Conservation (phyloP, 2,113 vertebrate genomes). For the Ardeotis arabs region DNA sequence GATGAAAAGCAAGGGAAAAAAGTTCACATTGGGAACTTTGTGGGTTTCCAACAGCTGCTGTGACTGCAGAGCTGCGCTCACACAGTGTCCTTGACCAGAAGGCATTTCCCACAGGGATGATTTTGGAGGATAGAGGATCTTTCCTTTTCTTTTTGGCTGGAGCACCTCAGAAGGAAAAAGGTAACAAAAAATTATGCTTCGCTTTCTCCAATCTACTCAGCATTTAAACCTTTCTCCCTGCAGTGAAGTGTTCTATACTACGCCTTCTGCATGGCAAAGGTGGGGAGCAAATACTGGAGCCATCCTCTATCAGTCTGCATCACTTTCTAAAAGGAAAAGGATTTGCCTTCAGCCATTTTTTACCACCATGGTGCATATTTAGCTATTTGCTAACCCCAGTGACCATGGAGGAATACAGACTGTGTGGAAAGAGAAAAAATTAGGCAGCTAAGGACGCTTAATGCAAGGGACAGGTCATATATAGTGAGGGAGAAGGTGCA, state of each 20-base stretch:
- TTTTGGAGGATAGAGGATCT: too few species aligned
- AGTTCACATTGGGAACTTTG: background rate
- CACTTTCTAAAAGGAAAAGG: background rate
- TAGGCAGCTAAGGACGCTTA: background rate
- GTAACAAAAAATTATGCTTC: background rate
- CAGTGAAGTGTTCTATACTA: background rate
- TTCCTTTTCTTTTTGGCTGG: background rate
- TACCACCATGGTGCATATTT: background rate
- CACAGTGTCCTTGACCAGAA: background rate
- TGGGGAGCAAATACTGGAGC: background rate
- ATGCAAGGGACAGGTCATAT: background rate
- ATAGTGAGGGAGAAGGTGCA: background rate
- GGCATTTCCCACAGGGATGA: too few species aligned
- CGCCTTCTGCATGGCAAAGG: background rate
- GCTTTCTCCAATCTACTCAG: background rate
- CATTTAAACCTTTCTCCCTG: background rate
- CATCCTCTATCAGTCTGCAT: background rate
- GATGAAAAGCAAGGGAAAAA: background rate
- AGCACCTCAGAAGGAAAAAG: background rate
- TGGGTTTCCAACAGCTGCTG: background rate
- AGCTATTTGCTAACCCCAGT: background rate
- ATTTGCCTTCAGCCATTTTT: background rate
- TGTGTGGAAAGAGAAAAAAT: background rate
- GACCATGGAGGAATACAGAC: background rate
- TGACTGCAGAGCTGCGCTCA: rapidly evolving